Evolutionary conservation across 2,113 vertebrate species (phyloP), one percentile per base, ranked within the genome.

Genomic region (Varanus komodoensis): DNA sequence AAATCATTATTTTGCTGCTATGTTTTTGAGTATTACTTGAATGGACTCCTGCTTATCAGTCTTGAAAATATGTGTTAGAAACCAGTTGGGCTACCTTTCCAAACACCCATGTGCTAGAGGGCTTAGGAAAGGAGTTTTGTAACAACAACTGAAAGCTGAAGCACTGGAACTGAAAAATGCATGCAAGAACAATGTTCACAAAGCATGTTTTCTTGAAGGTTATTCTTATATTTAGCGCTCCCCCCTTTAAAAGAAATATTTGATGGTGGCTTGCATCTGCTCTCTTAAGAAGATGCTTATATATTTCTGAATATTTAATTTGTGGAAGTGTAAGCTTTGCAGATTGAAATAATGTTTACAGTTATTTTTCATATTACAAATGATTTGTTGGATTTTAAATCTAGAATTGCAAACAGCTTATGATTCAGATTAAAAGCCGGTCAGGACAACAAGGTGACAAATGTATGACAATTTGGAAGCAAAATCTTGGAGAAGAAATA

Each of bases 41-140:
- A 95, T 89, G 91, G 96, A 96, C 95, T 95, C 95, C 81, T 94
- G 93, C 96, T 97, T 97, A 97, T 97, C 97, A 92, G 96, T 84
- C 86, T 93, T 90, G 93, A 96, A 97, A 97, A 97, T 97, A 97
- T 97, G 96, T 97, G 95, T 97, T 96, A 96, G 96, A 64, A 98
- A 97, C 97, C 97, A 97, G 97, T 97, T 95, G 89, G 96, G 90
- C 97, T 89, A 92, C 97, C 97, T 97, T 97, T 97, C 93, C 32
- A 0, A 95, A 95, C 82, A 2, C 93, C 74, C 94, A 90, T 95
- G 90, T 95, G 94, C 95, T 96, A 83, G 91, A 97, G 96, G 96
- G 96, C 97, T 96, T 97, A 93, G 94, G 95, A 95, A 97, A 96
- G 96, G 95, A 94, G 91, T 96, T 96, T 94, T 95, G 95, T 96